These are phyloP conservation scores for Setophaga petechia DNA, from an alignment of 2,113 vertebrate species.

Conservation along the genomic window DNA sequence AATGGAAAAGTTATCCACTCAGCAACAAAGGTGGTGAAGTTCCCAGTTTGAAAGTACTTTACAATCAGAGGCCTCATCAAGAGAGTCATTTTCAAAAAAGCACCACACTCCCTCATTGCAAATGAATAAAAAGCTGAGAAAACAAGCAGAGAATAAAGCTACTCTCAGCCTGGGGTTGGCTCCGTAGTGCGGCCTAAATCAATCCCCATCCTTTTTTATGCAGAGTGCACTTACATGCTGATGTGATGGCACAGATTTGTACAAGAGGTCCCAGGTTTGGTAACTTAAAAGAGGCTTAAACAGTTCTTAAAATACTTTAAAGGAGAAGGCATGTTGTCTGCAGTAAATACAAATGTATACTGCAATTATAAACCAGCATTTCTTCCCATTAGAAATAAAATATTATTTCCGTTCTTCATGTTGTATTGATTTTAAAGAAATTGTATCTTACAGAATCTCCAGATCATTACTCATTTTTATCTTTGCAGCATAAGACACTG, in stretches of 20 bases:
- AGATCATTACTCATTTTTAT: background rate
- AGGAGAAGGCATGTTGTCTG: conserved; percentile 30
- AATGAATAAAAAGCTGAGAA: conserved; percentile 75
- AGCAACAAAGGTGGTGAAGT: conserved; percentile 70
- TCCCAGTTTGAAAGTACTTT: conserved; percentile 76
- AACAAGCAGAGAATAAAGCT: conserved; percentile 75
- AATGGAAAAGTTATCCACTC: conserved; percentile 72
- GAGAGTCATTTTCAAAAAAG: conserved; percentile 74
- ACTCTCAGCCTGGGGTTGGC: conserved; percentile 69
- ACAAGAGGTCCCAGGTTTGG: conserved; percentile 70
- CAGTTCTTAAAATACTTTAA: conserved; percentile 57
- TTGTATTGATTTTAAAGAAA: background rate
- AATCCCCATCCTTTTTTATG: conserved; percentile 70
- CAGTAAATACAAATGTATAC: background rate
- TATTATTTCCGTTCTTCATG: background rate
- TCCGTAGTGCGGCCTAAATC: conserved; percentile 66
- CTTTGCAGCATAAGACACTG: background rate
- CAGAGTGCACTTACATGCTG: conserved; percentile 75
- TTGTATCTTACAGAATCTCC: background rate
- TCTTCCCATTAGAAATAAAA: background rate
- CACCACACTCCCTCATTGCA: conserved; percentile 70
- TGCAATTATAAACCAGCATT: conserved; percentile 28
- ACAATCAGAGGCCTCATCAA: conserved; percentile 76
- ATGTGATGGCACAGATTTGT: conserved; percentile 72
- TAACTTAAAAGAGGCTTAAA: conserved; percentile 67